Conservation (phyloP, 2,797 vertebrate genomes). For the Sebastes diploproa region DNA sequence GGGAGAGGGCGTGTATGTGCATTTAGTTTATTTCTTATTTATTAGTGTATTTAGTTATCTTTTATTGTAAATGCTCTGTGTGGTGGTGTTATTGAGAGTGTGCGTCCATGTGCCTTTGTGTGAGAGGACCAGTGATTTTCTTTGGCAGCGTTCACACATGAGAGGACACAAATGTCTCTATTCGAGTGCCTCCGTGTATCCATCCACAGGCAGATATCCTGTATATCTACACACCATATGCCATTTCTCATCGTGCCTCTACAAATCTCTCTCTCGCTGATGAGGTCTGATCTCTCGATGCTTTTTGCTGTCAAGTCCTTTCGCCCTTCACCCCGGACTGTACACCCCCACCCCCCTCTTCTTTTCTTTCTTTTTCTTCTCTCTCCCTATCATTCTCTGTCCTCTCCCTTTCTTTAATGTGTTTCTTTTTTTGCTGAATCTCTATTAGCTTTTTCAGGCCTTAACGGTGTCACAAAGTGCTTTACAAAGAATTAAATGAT, state of each 20-base stretch:
- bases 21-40: background rate
- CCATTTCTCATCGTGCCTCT: slow-evolving; percentile 12
- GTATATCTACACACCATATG: background rate
- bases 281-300: slow-evolving; percentile 41
- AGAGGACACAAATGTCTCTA: slow-evolving; percentile 4
- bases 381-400: background rate
- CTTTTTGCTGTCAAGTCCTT: slow-evolving; percentile 38
- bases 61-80: background rate
- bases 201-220: background rate
- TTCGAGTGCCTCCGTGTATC: background rate
- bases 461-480: slow-evolving; percentile 13
- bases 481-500: slow-evolving; percentile 47
- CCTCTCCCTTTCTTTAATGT: slow-evolving; percentile 1
- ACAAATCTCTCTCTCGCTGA: slow-evolving; percentile 18
- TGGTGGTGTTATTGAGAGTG: background rate
- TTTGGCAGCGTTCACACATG: slow-evolving; percentile 28
- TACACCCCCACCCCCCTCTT: background rate
- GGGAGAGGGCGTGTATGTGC: background rate
- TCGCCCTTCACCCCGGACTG: slow-evolving; percentile 17
- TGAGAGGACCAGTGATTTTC: background rate
- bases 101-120: background rate
- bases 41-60: background rate
- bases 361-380: background rate
- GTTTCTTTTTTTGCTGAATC: slow-evolving; percentile 11
- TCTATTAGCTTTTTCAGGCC: slow-evolving; percentile 11